Base-by-base conservation (phyloP, 2,888 invertebrate genomes). In the Drymonia ruficornis region DNA sequence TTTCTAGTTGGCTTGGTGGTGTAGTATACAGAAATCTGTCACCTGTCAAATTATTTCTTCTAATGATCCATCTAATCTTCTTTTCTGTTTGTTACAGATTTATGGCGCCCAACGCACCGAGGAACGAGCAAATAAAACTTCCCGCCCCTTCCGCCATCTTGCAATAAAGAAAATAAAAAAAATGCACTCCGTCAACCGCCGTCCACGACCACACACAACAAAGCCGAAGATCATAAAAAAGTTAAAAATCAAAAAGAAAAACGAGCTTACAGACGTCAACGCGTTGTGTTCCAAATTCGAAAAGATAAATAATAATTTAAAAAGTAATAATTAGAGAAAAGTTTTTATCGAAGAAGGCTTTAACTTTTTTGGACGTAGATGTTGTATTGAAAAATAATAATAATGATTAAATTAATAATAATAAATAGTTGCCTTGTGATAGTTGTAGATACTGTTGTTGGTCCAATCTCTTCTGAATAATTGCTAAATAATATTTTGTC, bases 401-500 rank as follows among this genome's bases (percentile, higher is more conserved):
- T 23, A 71, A 61, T 67, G 67, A 66, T 65, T 59, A 65, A 36
- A 42, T 23, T 44, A 36, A 46, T 48, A 6, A 65, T 70, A 73
- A 76, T 75, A 76, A 73, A 83, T 89, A 88, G 86, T 83, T 90
- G 91, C 90, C 91, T 91, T 91, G 84, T 85, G 72, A 50, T 80
- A 81, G 86, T 77, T 56, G 82, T 82, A 81, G 84, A 34, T 65
- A 77, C 72, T 74, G 83, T 83, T 65, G 70, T 83, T 81, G 91
- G 91, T 91, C 91, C 91, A 91, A 91, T 80, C 65, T 72, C 73
- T 72, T 73, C 61, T 75, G 62, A 74, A 71, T 68, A 80, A 71
- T 69, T 72, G 66, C 67, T 70, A 73, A 76, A 61, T 70, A 67
- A 72, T 70, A 59, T 68, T 68, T 74, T 70, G 70, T 67, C 59